These are phyloP conservation scores for Saguinus imperator DNA, from an alignment of 2,113 vertebrate species.

Conservation along the genomic window DNA sequence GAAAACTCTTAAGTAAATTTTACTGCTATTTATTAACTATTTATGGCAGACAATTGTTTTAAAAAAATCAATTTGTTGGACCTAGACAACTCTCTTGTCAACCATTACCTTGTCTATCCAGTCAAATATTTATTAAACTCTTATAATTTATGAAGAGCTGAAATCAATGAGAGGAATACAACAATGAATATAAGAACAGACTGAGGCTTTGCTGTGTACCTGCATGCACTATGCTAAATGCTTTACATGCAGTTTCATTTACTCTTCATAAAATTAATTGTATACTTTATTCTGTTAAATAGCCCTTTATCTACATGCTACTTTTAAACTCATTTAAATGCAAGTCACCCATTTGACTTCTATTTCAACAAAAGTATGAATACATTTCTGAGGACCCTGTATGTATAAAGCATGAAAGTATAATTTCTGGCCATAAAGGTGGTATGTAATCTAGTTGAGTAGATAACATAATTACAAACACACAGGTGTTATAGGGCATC, in stretches of 20 bases:
- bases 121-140: neutral
- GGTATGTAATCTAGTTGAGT: neutral
- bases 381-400: neutral
- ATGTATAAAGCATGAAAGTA: neutral
- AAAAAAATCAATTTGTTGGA: neutral
- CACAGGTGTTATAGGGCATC: neutral
- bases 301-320: neutral
- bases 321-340: neutral
- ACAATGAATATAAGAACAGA: neutral
- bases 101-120: neutral
- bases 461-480: neutral
- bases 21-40: neutral
- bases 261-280: neutral
- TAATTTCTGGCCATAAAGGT: neutral
- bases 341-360: neutral
- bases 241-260: neutral
- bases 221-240: accelerated
- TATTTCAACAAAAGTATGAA: neutral
- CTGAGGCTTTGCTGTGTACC: neutral
- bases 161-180: neutral
- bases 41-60: neutral
- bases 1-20: neutral
- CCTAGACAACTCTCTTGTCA: neutral
- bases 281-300: neutral
- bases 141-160: neutral